These are phyloP conservation scores for Saccopteryx bilineata DNA, from an alignment of 2,113 vertebrate species.

Conservation along the genomic window DNA sequence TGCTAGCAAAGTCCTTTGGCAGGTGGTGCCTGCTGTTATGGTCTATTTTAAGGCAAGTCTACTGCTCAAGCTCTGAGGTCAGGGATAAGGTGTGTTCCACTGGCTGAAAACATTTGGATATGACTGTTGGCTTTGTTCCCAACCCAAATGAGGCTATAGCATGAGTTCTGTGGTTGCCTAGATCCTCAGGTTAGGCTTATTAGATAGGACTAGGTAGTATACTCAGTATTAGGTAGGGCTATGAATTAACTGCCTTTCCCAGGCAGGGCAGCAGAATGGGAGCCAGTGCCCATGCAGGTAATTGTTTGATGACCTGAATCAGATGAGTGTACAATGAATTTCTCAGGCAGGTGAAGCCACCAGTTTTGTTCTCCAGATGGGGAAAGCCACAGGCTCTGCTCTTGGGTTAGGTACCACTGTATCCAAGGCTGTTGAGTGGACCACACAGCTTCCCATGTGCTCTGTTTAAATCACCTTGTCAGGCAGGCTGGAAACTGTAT, in stretches of 20 bases:
- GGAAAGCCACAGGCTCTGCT: not conserved
- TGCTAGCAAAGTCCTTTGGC: not conserved
- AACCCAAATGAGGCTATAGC: not conserved
- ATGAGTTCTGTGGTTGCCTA: not conserved
- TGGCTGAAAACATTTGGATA: not conserved
- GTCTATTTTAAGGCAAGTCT: not conserved
- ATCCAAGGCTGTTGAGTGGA: not conserved
- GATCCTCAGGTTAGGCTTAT: not conserved
- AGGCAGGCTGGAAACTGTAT: not conserved
- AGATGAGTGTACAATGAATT: not conserved
- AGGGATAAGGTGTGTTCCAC: not conserved
- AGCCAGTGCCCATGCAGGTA: too few species aligned
- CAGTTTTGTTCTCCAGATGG: not conserved
- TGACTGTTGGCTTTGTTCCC: not conserved
- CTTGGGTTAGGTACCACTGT: not conserved
- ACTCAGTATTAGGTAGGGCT: too few species aligned
- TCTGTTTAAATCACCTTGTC: not conserved
- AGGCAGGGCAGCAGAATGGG: not conserved
- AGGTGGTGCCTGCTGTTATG: not conserved
- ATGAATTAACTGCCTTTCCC: too few species aligned
- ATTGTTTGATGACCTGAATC: not conserved
- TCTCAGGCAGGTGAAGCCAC: not conserved
- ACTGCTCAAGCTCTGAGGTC: not conserved
- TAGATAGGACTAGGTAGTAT: too few species aligned
- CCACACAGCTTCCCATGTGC: not conserved